phyloP scores from a whole-genome alignment of 2,888 invertebrate species.

The Drosophila bunnanda region DNA sequence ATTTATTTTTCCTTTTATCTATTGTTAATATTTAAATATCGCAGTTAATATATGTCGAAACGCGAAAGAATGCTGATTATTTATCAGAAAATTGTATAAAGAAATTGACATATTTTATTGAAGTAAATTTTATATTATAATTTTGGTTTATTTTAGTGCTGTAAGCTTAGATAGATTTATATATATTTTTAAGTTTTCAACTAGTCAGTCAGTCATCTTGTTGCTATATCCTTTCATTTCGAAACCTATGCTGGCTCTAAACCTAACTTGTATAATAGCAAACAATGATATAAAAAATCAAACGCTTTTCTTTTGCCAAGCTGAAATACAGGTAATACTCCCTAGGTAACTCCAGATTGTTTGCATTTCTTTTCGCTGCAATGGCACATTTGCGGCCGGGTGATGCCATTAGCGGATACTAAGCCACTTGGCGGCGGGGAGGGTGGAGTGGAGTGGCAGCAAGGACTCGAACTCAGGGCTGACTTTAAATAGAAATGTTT shows the following conservation, averaged over 20 bases:
- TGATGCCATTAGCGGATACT: constrained; percentile 30
- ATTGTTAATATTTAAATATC: too few species aligned
- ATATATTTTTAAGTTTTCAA: too few species aligned
- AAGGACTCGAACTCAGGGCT: constrained; percentile 34
- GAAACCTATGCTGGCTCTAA: not conserved
- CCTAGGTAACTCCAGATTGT: not conserved
- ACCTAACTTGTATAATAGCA: not conserved
- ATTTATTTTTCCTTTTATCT: too few species aligned
- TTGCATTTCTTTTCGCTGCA: constrained; percentile 7
- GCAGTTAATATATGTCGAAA: too few species aligned
- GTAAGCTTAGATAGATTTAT: too few species aligned
- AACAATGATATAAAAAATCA: not conserved
- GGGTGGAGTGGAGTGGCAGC: not conserved
- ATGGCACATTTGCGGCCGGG: constrained; percentile 34
- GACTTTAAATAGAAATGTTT: constrained; percentile 73
- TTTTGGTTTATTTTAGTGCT: too few species aligned
- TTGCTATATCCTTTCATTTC: too few species aligned
- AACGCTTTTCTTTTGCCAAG: not conserved
- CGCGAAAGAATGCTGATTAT: too few species aligned
- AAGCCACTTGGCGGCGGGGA: constrained; percentile 20
- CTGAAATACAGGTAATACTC: not conserved
- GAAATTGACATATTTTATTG: too few species aligned
- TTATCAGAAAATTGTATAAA: too few species aligned
- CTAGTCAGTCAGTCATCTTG: too few species aligned
- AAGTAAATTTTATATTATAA: too few species aligned